Conservation (phyloP, 1,140 invertebrate species). For the Pomacea maculata region DNA sequence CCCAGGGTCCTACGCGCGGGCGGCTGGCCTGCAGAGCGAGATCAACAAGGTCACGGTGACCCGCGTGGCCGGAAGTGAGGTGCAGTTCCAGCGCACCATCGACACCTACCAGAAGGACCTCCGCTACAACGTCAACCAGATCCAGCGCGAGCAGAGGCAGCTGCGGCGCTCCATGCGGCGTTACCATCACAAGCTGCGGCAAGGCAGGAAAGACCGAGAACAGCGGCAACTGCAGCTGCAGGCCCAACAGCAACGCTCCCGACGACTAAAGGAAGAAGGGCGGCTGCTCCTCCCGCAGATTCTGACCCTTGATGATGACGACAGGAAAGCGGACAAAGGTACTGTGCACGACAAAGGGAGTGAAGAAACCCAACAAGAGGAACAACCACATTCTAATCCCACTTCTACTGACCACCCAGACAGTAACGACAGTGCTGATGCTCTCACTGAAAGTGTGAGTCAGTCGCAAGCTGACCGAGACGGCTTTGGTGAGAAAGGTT, state of each 20-base stretch:
- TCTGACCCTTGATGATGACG: too few species aligned
- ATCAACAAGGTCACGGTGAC: constrained; percentile 43
- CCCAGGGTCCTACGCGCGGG: constrained; percentile 39
- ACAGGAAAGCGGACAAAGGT: too few species aligned
- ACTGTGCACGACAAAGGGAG: too few species aligned
- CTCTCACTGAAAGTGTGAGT: too few species aligned
- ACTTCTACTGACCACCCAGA: too few species aligned
- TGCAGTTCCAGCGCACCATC: constrained; percentile 34
- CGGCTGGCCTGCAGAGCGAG: constrained; percentile 44
- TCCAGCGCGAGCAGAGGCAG: constrained; percentile 34
- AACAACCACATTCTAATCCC: too few species aligned
- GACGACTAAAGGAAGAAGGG: too few species aligned
- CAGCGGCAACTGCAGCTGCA: constrained; percentile 22
- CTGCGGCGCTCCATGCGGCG: constrained; percentile 33
- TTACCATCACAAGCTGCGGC: constrained; percentile 32
- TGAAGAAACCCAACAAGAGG: too few species aligned
- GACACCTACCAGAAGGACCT: constrained; percentile 41
- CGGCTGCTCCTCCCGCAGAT: too few species aligned
- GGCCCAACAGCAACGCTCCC: not conserved
- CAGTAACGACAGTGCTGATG: too few species aligned
- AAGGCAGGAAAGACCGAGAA: constrained; percentile 25
- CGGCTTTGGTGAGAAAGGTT: too few species aligned
- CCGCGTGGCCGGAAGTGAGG: constrained; percentile 42
- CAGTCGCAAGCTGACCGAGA: too few species aligned
- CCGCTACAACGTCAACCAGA: constrained; percentile 33